Conservation (phyloP, 2,113 vertebrate genomes). For the Pedionomus torquatus region DNA sequence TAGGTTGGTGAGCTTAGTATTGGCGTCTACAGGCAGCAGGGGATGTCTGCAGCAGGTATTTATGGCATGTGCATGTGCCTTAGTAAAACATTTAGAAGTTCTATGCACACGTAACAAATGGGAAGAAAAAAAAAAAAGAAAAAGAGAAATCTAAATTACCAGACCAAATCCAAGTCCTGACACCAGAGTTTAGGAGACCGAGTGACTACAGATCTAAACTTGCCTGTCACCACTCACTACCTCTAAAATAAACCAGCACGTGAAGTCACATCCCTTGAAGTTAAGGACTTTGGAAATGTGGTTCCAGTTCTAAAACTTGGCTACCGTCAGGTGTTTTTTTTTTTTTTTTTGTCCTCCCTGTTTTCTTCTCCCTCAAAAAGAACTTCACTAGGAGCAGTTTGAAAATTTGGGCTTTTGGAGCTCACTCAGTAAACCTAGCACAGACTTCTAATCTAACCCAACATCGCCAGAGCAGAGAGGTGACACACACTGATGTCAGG, state of each 20-base stretch:
- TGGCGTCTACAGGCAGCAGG: not conserved
- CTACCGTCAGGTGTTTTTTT: too few species aligned
- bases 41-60: not conserved
- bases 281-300: not conserved
- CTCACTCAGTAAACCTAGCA: not conserved
- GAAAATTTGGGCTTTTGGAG: not conserved
- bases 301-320: not conserved
- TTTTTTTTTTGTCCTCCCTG: not conserved
- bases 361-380: rapidly evolving
- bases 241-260: not conserved
- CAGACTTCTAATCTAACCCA: not conserved
- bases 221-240: not conserved
- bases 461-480: not conserved
- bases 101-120: rapidly evolving
- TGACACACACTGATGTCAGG: not conserved
- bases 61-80: not conserved
- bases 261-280: not conserved
- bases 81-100: not conserved
- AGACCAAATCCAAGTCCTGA: not conserved
- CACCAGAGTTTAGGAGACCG: not conserved
- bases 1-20: not conserved
- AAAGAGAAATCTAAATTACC: not conserved
- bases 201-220: not conserved
- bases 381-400: not conserved
- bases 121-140: too few species aligned